Evolutionary conservation across 2,113 vertebrate genomes (phyloP).

Genomic region (Sphyrna mokarran): DNA sequence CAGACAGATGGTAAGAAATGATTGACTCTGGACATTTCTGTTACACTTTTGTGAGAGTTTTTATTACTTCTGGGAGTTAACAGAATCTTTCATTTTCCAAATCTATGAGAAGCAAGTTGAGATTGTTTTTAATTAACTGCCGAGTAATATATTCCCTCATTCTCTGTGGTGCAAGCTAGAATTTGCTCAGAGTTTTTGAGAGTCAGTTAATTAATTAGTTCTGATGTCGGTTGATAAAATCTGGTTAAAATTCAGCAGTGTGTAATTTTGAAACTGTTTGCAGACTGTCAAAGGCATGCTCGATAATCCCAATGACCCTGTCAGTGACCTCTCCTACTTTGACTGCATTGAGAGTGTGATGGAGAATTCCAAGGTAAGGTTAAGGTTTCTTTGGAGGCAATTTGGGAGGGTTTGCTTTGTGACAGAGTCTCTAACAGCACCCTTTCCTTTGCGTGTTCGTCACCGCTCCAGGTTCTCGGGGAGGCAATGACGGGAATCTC

Average conservation of each 20-base stretch:
- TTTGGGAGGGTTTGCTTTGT: neutral
- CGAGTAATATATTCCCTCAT: neutral
- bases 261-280: slow-evolving; percentile 13
- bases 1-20: neutral
- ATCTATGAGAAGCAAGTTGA: neutral
- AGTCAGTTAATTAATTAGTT: neutral
- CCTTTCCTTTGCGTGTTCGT: neutral
- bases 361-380: slow-evolving; percentile 93
- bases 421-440: neutral
- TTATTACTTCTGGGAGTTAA: neutral
- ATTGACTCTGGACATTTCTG: slow-evolving; percentile 7
- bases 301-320: slow-evolving; percentile 89
- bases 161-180: neutral
- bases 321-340: slow-evolving; percentile 94
- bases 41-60: neutral
- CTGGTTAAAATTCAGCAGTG: neutral
- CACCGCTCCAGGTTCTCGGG: slow-evolving; percentile 73
- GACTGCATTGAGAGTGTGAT: slow-evolving; percentile 98
- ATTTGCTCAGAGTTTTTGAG: neutral
- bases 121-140: neutral
- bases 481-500: slow-evolving; percentile 98
- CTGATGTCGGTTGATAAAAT: neutral
- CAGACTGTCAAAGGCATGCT: slow-evolving; percentile 92
- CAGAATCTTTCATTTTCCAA: neutral
- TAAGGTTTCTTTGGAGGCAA: neutral